These are phyloP conservation scores for Poeciliopsis presidionis DNA, from an alignment of 2,797 vertebrate genomes.

Conservation along the genomic window DNA sequence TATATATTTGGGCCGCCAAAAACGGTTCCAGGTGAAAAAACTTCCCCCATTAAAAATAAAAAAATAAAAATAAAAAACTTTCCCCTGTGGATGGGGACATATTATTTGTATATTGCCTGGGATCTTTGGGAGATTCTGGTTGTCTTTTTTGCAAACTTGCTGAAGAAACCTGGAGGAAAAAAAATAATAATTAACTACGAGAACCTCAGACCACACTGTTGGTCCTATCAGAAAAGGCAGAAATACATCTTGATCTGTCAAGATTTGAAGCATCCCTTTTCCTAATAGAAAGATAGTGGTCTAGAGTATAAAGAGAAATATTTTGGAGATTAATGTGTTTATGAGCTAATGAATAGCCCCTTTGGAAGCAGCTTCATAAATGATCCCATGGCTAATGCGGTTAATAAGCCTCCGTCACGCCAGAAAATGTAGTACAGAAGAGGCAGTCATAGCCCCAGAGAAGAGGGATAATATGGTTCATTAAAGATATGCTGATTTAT, in stretches of 20 bases:
- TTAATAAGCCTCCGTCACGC: conserved; percentile 65
- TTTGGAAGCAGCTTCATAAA: conserved; percentile 50
- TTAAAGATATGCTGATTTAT: conserved; percentile 68
- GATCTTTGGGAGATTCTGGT: not conserved
- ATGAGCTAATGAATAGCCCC: conserved; percentile 66
- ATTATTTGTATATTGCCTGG: not conserved
- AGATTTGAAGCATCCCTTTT: conserved; percentile 37
- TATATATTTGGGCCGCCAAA: too few relatives aligned
- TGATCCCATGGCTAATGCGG: conserved; percentile 53
- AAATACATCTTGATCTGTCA: conserved; percentile 41
- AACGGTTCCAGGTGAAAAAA: not conserved
- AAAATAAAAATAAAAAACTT: not conserved
- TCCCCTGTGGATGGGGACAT: not conserved
- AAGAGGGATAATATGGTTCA: conserved; percentile 58
- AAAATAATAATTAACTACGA: not conserved
- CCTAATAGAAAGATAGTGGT: conserved; percentile 48
- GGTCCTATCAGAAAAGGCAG: conserved; percentile 10
- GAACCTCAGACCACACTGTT: conserved; percentile 13
- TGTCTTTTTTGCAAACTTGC: conserved; percentile 16
- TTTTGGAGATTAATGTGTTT: conserved; percentile 59
- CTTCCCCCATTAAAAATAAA: not conserved
- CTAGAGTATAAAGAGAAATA: conserved; percentile 48
- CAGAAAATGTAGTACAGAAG: conserved; percentile 58
- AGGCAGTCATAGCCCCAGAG: conserved; percentile 56
- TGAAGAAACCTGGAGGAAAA: conserved; percentile 12